Conservation (phyloP, 2,888 invertebrate species). For the Pecten maximus region DNA sequence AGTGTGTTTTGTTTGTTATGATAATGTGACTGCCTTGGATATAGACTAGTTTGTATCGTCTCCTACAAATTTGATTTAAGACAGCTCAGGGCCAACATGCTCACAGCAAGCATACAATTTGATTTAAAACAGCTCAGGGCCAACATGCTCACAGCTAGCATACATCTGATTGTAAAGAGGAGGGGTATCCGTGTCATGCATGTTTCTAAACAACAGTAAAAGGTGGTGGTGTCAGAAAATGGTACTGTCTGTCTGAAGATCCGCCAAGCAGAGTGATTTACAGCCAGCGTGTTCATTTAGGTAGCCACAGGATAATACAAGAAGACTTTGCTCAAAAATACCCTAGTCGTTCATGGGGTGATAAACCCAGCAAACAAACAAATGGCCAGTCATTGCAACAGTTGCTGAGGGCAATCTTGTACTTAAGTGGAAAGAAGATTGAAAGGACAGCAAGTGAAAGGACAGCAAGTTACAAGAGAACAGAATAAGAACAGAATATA, state of each 20-base stretch:
- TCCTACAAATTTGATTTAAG: neutral
- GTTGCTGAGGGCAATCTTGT: neutral
- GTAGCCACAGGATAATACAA: neutral
- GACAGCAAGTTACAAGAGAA: neutral
- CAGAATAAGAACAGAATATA: neutral
- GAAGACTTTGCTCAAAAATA: too few species aligned
- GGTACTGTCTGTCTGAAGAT: neutral
- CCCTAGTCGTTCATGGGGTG: too few species aligned
- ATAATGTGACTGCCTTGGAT: conserved; percentile 11
- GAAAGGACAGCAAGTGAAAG: neutral
- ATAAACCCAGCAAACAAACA: too few species aligned
- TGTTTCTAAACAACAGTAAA: neutral
- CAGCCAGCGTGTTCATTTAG: neutral
- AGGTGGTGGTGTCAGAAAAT: neutral
- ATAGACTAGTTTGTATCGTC: neutral
- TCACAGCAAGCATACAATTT: neutral
- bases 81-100: conserved; percentile 3
- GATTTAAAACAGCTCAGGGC: neutral
- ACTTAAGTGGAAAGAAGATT: neutral
- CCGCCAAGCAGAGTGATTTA: neutral
- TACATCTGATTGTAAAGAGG: neutral
- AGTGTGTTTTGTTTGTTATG: conserved; percentile 11
- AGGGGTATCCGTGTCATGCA: neutral
- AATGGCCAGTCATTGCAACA: too few species aligned
- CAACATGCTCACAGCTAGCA: neutral